These are phyloP conservation scores for Upupa epops DNA, from an alignment of 2,113 vertebrate species.

Conservation along the genomic window DNA sequence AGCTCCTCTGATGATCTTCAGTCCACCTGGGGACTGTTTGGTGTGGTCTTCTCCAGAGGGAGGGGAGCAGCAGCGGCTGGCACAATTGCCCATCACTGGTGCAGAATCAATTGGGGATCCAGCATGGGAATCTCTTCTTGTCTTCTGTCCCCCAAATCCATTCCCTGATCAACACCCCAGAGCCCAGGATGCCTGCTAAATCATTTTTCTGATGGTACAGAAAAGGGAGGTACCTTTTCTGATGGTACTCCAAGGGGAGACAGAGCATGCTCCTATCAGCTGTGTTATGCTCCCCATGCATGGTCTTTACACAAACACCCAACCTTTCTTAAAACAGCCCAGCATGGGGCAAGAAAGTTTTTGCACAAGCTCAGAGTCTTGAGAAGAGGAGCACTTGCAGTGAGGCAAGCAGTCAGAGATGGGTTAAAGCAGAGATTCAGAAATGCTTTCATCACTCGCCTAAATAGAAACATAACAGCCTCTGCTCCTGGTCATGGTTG, in stretches of 20 bases:
- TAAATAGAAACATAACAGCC: conserved; percentile 45
- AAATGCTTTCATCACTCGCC: conserved; percentile 9
- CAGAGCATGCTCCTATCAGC: not conserved
- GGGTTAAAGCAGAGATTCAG: conserved; percentile 24
- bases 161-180: not conserved
- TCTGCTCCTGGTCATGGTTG: not conserved
- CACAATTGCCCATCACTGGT: rapidly evolving
- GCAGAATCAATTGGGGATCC: not conserved
- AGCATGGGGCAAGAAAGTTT: not conserved
- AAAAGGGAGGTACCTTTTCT: no score
- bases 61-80: not conserved
- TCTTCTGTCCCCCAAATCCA: not conserved
- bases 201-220: not conserved
- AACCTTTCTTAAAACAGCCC: not conserved
- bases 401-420: not conserved
- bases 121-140: not conserved
- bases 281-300: not conserved
- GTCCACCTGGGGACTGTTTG: not conserved
- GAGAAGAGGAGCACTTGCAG: rapidly evolving
- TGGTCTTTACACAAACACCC: not conserved
- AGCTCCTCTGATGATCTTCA: not conserved
- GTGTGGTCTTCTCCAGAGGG: not conserved
- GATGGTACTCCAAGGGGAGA: not conserved
- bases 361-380: not conserved
- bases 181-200: not conserved